phyloP scores from a whole-genome alignment of 2,888 invertebrate genomes.

The Microctonus brassicae region DNA sequence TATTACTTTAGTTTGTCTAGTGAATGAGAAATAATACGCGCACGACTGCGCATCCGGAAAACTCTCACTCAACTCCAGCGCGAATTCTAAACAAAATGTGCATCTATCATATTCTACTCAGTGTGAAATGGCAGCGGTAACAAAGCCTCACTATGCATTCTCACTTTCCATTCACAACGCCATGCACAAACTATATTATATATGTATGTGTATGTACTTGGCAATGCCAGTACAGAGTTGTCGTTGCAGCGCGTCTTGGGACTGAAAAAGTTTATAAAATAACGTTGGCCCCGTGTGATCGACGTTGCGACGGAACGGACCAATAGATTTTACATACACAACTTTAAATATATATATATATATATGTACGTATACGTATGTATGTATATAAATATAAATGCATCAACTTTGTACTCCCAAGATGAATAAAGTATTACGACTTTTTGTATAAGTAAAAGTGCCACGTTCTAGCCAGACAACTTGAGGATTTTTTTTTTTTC shows the following conservation, averaged over 20 bases:
- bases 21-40: constrained; percentile 11
- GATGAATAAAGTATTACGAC: constrained; percentile 29
- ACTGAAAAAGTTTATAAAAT: constrained; percentile 29
- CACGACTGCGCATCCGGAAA: constrained; percentile 22
- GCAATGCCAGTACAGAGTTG: constrained; percentile 23
- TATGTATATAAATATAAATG: too few relatives aligned
- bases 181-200: neutral
- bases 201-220: constrained; percentile 7
- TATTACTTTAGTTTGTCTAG: constrained; percentile 31
- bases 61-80: constrained; percentile 23
- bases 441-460: constrained; percentile 21
- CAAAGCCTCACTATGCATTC: constrained; percentile 16
- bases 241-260: constrained; percentile 4
- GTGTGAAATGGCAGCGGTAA: neutral
- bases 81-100: constrained; percentile 22
- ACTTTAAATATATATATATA: neutral
- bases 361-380: constrained; percentile 3
- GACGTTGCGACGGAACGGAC: constrained; percentile 36
- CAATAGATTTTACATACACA: constrained; percentile 21
- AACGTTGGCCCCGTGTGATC: constrained; percentile 28
- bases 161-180: constrained; percentile 4
- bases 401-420: constrained; percentile 22
- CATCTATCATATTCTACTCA: constrained; percentile 31
- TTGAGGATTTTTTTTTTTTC: neutral
- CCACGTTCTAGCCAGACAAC: constrained; percentile 19